Conservation (phyloP, 2,888 invertebrate genomes). For the Hydraecia micacea region DNA sequence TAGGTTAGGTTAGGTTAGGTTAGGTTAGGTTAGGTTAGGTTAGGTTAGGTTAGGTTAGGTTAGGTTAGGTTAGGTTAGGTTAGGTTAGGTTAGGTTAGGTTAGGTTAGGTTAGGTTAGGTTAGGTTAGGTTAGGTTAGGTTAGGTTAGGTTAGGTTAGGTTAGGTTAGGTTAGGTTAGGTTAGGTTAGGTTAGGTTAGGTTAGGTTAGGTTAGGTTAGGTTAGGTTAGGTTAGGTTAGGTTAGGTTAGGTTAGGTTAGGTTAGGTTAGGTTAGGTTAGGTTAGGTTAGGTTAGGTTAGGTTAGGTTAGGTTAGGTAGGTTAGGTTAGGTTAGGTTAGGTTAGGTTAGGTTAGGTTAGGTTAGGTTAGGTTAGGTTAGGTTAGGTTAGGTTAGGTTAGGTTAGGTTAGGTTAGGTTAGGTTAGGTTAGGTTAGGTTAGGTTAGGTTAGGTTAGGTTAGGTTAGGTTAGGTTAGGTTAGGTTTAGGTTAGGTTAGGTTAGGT, state of each 20-base stretch:
- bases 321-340: conserved; percentile 24
- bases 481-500: conserved; percentile 59
- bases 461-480: conserved; percentile 51
- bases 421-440: conserved; percentile 58
- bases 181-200: conserved; percentile 58
- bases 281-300: conserved; percentile 32
- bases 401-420: conserved; percentile 16
- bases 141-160: conserved; percentile 54
- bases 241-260: conserved; percentile 60
- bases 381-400: conserved; percentile 59
- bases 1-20: conserved; percentile 60
- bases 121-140: conserved; percentile 56
- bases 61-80: conserved; percentile 40
- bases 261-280: conserved; percentile 41
- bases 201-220: conserved; percentile 37
- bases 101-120: conserved; percentile 23
- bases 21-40: conserved; percentile 51
- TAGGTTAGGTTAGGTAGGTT: conserved; percentile 6
- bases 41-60: conserved; percentile 31
- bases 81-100: conserved; percentile 53
- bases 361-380: conserved; percentile 64
- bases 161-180: conserved; percentile 13
- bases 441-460: conserved; percentile 56
- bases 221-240: conserved; percentile 60
- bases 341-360: conserved; percentile 35